These are phyloP conservation scores for Sylvilagus floridanus DNA, from an alignment of 2,797 vertebrate species.

Conservation along the genomic window DNA sequence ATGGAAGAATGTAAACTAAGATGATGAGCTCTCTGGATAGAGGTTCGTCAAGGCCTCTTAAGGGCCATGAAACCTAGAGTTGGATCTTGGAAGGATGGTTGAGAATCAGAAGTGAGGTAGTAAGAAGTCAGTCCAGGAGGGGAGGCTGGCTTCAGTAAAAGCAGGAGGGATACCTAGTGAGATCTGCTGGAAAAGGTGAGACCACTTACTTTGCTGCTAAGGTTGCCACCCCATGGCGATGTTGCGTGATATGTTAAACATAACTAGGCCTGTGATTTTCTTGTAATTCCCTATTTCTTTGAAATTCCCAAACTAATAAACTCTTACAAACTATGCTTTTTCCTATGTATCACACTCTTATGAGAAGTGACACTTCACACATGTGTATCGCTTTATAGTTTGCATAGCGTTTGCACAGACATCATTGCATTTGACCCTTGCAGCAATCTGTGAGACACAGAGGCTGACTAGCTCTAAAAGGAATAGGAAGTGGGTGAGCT, in stretches of 20 bases:
- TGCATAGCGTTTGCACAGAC: background rate
- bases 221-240: background rate
- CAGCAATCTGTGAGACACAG: background rate
- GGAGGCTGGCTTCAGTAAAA: background rate
- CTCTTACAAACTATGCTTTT: background rate
- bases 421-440: conserved; percentile 14
- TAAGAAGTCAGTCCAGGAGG: background rate
- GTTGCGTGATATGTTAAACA: background rate
- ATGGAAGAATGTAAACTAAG: conserved; percentile 50
- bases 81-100: background rate
- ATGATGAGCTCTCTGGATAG: background rate
- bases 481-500: background rate
- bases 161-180: background rate
- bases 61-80: background rate
- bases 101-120: background rate
- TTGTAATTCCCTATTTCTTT: background rate
- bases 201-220: background rate
- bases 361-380: conserved; percentile 19
- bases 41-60: background rate
- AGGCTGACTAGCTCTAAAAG: background rate
- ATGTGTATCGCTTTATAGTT: background rate
- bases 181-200: background rate
- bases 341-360: conserved; percentile 1
- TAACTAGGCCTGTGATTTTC: background rate
- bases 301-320: background rate